phyloP scores from a whole-genome alignment of 2,797 vertebrate genomes.

The Rhinophrynus dorsalis region DNA sequence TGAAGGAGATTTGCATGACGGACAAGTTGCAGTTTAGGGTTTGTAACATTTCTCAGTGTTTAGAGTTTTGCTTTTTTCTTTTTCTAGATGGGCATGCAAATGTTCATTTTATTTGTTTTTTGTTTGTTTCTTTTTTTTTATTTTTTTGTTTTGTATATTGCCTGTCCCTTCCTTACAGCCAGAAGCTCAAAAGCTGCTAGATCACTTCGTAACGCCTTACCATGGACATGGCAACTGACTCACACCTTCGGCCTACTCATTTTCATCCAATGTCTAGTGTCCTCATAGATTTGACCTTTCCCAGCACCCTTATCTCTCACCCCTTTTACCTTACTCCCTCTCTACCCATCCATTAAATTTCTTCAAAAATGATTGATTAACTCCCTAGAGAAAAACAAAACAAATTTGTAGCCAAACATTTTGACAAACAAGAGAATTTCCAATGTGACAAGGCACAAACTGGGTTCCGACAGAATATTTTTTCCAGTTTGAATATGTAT shows the following conservation, averaged over 20 bases:
- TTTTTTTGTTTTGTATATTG: conserved; percentile 90
- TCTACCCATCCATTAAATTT: conserved; percentile 81
- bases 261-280: conserved; percentile 94
- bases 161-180: conserved; percentile 99
- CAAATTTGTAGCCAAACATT: conserved; percentile 47
- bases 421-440: neutral
- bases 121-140: conserved; percentile 4
- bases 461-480: neutral
- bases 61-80: conserved; percentile 96
- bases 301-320: conserved; percentile 57
- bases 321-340: conserved; percentile 53
- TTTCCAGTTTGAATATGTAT: conserved; percentile 54
- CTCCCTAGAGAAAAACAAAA: conserved; percentile 7
- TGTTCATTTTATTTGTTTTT: conserved; percentile 86
- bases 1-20: conserved; percentile 85
- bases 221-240: conserved; percentile 99
- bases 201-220: conserved; percentile 99
- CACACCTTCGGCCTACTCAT: conserved; percentile 93
- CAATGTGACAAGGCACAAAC: conserved; percentile 9
- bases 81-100: conserved; percentile 98
- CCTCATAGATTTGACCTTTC: conserved; percentile 84
- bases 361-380: conserved; percentile 64
- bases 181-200: conserved; percentile 99
- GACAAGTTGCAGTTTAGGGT: conserved; percentile 99
- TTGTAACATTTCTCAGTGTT: conserved; percentile 98